These are phyloP conservation scores for Amblyjoppa fuscipennis DNA, from an alignment of 2,888 invertebrate species.

Conservation along the genomic window DNA sequence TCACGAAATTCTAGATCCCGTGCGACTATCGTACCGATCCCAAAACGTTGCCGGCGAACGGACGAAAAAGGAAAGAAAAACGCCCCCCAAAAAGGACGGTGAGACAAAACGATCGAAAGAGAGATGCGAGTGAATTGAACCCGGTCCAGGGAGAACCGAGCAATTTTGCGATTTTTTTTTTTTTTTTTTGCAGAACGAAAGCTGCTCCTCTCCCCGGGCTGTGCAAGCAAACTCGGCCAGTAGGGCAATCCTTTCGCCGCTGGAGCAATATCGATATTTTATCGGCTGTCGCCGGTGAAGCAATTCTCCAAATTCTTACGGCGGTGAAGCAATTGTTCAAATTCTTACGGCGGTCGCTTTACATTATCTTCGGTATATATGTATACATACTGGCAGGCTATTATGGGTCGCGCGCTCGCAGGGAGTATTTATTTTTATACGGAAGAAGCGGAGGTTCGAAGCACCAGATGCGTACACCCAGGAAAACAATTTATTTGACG, in stretches of 20 bases:
- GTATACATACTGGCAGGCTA: too few relatives aligned
- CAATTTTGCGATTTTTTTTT: background rate
- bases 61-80: constrained; percentile 21
- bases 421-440: too few relatives aligned
- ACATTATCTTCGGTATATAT: background rate
- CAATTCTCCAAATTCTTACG: constrained; percentile 13
- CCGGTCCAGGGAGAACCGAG: constrained; percentile 21
- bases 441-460: too few relatives aligned
- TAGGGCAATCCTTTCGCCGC: constrained; percentile 31
- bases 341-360: background rate
- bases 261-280: background rate
- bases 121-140: constrained; percentile 43
- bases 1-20: constrained; percentile 48
- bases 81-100: background rate
- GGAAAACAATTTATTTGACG: too few relatives aligned
- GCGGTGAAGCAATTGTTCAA: background rate
- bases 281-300: background rate
- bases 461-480: too few relatives aligned
- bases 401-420: too few relatives aligned
- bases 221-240: constrained; percentile 50
- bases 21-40: constrained; percentile 41
- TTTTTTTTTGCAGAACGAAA: constrained; percentile 34
- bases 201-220: constrained; percentile 35
- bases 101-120: constrained; percentile 25
- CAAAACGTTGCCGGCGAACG: constrained; percentile 30